Evolutionary conservation across 53 echinoderm and acorn worm species (phyloP).

Genomic region (Antedon mediterranea): DNA sequence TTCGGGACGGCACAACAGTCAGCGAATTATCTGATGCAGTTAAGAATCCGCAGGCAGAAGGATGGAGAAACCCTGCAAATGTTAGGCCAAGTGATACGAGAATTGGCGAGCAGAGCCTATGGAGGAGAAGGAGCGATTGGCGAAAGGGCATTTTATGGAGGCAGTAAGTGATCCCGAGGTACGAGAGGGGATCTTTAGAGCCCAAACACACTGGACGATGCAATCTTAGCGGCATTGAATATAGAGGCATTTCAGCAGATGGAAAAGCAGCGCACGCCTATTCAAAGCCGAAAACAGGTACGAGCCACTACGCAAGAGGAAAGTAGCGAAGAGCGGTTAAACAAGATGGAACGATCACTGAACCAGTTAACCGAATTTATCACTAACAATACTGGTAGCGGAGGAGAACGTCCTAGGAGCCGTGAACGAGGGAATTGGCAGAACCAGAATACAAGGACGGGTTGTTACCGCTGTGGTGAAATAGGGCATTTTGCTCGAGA

Average conservation of each 20-base stretch:
- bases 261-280: constrained; percentile 1
- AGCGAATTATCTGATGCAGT: constrained; percentile 13
- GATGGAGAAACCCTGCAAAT: constrained; percentile 11
- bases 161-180: constrained; percentile 15
- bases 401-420: too few species aligned
- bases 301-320: not conserved
- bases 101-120: constrained; percentile 7
- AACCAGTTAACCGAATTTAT: too few species aligned
- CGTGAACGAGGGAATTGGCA: too few species aligned
- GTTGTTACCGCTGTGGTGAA: too few species aligned
- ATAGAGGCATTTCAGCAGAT: constrained; percentile 2
- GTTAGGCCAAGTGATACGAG: constrained; percentile 4
- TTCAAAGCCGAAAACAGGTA: not conserved
- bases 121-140: constrained; percentile 4
- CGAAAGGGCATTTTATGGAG: constrained; percentile 16
- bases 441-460: too few species aligned
- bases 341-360: too few species aligned
- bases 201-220: constrained; percentile 13
- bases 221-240: constrained; percentile 4
- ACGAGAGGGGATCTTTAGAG: constrained; percentile 14
- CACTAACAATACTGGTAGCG: too few species aligned
- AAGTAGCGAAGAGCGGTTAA: too few species aligned
- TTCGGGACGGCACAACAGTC: constrained; percentile 15
- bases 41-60: constrained; percentile 3
- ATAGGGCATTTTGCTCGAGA: too few species aligned